Percentiles rank a stretch among this genome's conserved stretches.
Evolutionary conservation across 2,888 invertebrate species (phyloP).

Genomic region (Hetaerina titia): DNA sequence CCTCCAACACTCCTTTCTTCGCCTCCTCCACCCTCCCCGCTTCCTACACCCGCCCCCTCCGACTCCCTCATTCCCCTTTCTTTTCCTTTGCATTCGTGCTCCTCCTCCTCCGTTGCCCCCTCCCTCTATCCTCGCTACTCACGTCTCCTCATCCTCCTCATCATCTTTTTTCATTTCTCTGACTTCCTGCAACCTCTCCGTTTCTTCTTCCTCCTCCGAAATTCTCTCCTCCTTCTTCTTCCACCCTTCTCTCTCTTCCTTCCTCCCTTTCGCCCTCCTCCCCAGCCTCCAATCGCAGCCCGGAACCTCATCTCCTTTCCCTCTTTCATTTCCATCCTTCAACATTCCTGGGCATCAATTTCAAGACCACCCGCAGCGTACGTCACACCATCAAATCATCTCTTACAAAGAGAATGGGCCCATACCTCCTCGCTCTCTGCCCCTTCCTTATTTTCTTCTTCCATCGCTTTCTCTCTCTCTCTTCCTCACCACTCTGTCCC

Average conservation of each 20-base stretch:
- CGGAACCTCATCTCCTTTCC: slow-evolving; percentile 46
- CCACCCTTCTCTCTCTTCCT: background rate
- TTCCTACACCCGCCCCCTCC: background rate
- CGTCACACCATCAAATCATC: slow-evolving; percentile 67
- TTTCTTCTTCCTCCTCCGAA: background rate
- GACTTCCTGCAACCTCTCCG: slow-evolving; percentile 58
- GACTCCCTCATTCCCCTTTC: background rate
- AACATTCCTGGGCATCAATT: slow-evolving; percentile 64
- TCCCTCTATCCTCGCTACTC: background rate
- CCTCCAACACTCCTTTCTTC: slow-evolving; percentile 16
- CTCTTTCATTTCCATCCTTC: slow-evolving; percentile 66
- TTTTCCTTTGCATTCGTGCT: slow-evolving; percentile 1
- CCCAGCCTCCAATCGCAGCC: background rate
- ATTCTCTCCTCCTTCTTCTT: background rate
- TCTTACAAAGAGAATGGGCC: slow-evolving; percentile 63
- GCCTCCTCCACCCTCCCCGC: background rate
- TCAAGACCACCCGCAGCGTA: slow-evolving; percentile 64
- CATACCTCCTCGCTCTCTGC: background rate
- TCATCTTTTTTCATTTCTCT: slow-evolving; percentile 60
- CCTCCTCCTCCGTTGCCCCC: background rate
- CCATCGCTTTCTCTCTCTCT: background rate
- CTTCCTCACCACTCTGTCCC: background rate
- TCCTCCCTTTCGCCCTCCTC: background rate
- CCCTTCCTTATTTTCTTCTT: background rate
- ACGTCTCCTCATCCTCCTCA: slow-evolving; percentile 12